Evolutionary conservation across 1,140 invertebrate genomes (phyloP).

Genomic region (Drosophila tristis): DNA sequence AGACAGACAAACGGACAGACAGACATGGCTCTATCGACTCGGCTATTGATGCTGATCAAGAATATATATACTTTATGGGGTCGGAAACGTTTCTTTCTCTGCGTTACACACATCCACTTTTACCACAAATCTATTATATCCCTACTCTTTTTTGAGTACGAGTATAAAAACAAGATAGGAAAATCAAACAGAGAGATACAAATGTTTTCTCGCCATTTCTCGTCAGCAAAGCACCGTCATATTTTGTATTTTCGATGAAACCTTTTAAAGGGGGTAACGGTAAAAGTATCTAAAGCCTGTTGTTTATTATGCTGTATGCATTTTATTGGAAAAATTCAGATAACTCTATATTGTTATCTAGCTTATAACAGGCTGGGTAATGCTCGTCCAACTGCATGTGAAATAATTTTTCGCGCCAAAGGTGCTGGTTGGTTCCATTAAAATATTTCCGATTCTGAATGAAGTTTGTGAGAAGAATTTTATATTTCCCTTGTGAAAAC

Average conservation of each 20-base stretch:
- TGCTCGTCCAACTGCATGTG: background rate
- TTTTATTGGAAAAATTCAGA: too few species aligned
- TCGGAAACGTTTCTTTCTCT: too few species aligned
- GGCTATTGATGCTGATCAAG: too few species aligned
- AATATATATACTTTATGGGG: too few species aligned
- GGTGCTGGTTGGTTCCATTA: constrained; percentile 10
- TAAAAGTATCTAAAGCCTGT: background rate
- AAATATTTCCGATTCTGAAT: constrained; percentile 51
- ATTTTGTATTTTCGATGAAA: constrained; percentile 40
- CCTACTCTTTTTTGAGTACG: too few species aligned
- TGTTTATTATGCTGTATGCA: constrained; percentile 44
- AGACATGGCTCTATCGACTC: too few species aligned
- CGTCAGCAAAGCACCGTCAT: constrained; percentile 49
- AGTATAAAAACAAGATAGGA: constrained; percentile 40
- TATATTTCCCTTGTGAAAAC: constrained; percentile 51
- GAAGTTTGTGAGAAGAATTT: constrained; percentile 37
- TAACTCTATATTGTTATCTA: too few species aligned
- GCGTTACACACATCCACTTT: too few species aligned
- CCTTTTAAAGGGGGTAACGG: background rate
- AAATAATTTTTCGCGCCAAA: constrained; percentile 20
- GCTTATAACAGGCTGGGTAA: too few species aligned
- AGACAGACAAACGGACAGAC: too few species aligned
- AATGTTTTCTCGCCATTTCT: constrained; percentile 52
- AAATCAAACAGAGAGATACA: constrained; percentile 32
- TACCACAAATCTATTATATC: too few species aligned